A percentile compares a stretch with the other conserved stretches of the same genome.
Evolutionary conservation across 2,797 vertebrate species (phyloP).

Genomic region (Sebastes minor): DNA sequence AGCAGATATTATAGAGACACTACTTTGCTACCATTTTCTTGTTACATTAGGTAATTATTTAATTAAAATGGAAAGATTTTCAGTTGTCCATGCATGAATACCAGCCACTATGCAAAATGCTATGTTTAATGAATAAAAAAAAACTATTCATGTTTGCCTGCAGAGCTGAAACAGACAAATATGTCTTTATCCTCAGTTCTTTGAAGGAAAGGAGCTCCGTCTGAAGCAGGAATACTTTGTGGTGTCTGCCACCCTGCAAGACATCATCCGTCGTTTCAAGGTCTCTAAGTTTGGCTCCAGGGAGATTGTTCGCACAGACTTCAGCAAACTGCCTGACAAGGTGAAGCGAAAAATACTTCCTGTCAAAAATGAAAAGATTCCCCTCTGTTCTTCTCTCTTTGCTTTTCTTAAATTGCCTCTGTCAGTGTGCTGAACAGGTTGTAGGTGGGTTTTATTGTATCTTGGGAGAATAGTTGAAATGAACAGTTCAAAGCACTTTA

Average conservation of each 20-base stretch:
- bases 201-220: slow-evolving; percentile 97
- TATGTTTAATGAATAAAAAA: slow-evolving; percentile 32
- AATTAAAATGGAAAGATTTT: neutral
- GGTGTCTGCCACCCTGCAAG: slow-evolving; percentile 96
- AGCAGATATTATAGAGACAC: neutral
- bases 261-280: slow-evolving; percentile 97
- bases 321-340: slow-evolving; percentile 93
- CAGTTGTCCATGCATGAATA: neutral
- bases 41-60: neutral
- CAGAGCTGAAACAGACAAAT: slow-evolving; percentile 54
- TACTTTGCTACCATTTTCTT: neutral
- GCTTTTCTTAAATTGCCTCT: slow-evolving; percentile 44
- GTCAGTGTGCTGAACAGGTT: slow-evolving; percentile 42
- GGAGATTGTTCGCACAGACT: slow-evolving; percentile 92
- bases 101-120: slow-evolving; percentile 1
- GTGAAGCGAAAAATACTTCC: slow-evolving; percentile 74
- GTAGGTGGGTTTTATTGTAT: slow-evolving; percentile 24
- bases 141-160: slow-evolving; percentile 28
- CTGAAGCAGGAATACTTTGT: slow-evolving; percentile 99
- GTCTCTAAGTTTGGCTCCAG: slow-evolving; percentile 96
- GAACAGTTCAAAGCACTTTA: neutral
- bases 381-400: slow-evolving; percentile 36
- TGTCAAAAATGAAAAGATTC: slow-evolving; percentile 61
- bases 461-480: slow-evolving; percentile 30
- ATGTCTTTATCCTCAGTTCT: slow-evolving; percentile 86